Percentiles rank a stretch among this genome's conserved stretches.
phyloP scores from a whole-genome alignment of 2,113 vertebrate species.

The Phalacrocorax aristotelis region DNA sequence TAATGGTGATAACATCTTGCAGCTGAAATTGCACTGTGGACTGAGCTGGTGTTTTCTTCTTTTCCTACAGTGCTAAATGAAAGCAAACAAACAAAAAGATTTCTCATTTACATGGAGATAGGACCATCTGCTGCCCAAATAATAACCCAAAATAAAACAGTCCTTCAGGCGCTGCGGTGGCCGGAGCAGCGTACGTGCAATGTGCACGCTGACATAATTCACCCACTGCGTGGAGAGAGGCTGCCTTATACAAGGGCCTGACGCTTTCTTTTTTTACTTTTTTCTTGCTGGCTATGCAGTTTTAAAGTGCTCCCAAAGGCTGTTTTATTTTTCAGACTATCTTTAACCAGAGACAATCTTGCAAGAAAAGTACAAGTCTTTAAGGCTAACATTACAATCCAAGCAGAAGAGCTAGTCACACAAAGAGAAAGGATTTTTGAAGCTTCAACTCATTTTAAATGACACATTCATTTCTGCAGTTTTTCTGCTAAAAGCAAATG shows the following conservation, averaged over 20 bases:
- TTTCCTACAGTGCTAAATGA: not conserved
- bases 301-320: constrained; percentile 15
- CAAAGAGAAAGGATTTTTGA: not conserved
- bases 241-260: not conserved
- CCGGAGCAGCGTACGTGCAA: not conserved
- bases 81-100: not conserved
- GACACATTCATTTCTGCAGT: constrained; percentile 42
- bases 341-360: constrained; percentile 13
- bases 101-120: not conserved
- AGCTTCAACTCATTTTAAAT: not conserved
- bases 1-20: not conserved
- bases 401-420: constrained; percentile 18
- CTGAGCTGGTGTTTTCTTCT: not conserved
- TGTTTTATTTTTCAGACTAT: constrained; percentile 32
- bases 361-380: constrained; percentile 17
- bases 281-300: not conserved
- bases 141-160: constrained; percentile 46
- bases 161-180: not conserved
- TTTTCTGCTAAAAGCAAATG: not conserved
- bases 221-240: not conserved
- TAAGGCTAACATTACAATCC: constrained; percentile 39
- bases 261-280: not conserved
- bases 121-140: constrained; percentile 29
- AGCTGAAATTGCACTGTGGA: not conserved
- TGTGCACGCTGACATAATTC: not conserved